Evolutionary conservation across 2,113 vertebrate species (phyloP), one percentile per base, ranked within the genome.

Genomic region (Dendrocopos noguchii): DNA sequence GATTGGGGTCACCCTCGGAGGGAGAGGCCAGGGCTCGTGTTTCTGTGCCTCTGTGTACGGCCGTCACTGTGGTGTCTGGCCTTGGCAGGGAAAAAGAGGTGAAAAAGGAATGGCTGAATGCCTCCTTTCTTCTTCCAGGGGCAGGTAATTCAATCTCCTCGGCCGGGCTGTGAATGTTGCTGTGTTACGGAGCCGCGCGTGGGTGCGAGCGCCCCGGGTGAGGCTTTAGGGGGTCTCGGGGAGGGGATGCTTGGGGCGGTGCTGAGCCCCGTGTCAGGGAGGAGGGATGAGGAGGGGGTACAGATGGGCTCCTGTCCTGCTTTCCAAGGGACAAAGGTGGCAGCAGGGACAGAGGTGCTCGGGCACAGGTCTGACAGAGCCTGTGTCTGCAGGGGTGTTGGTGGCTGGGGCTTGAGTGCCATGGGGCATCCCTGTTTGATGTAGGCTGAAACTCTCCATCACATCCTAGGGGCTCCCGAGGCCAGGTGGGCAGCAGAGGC

Each of bases 61-160:
- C 93, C 8, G 3, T 91, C 91, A 91, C 81, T 14, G 10, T 15
- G 4, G 95, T 87, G 93, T 91, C 94, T 87, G 94, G 84, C 87
- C 91, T 89, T 92, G 95, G 94, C 89, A 91, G 87, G 53, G 74
- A 74, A 78, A 91, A 81, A 93, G 57, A 10, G 65, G 8, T 91
- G 4, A 6, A 75, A 88, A 27, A 70, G 34, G 22, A 63, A n/a
- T 24, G 63, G 84, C 84, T 94, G 91, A 95, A 92, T 95, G 91
- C 66, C 64, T 87, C 81, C 91, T 96, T 95, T 95, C 56, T 96
- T 95, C 94, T 84, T 87, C 11, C 91, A 60, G 77, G 71, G 77
- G 53, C 87, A 94, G 95, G 93, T 92, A 94, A 95, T 91, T 80
- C 21, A 92, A 96, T 95, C 94, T 53, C 15, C 6, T 18, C 7